Evolutionary conservation across 2,888 invertebrate genomes (phyloP), one percentile per base, ranked within the genome.

Genomic region (Epirrhoe alternata): DNA sequence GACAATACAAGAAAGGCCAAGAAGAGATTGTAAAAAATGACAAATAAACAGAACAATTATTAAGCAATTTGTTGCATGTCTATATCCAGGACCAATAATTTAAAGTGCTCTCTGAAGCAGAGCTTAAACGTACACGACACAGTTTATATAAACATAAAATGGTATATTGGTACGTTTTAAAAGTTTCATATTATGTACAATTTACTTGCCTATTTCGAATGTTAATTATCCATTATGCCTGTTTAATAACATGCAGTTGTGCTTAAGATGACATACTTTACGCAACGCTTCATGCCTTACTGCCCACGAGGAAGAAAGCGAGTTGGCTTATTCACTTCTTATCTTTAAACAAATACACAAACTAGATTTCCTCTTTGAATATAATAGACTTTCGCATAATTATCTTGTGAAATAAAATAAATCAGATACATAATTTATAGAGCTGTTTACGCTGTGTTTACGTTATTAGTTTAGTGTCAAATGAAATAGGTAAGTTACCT

Each of bases 271-370:
- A 77, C 78, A 74, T 69, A 70, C 67, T 79, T 83, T 81, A 79
- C 80, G 82, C 77, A 81, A 82, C 70, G 64, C 68, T 75, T 77
- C 75, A 81, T 80, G 83, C 79, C 77, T 82, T 77, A 79, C 68
- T 77, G 75, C 74, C 72, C 76, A 76, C 76, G 74, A 77, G 73
- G 76, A 78, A 80, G 84, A 85, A 85, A 85, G 84, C 80, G 80
- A 81, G 79, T 79, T 80, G 76, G 64, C 42, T 38, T 38, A 51
- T 60, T 49, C 42, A 45, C 24, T 38, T 64, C 30, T 52, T 16
- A 45, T 60, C 12, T 33, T 42, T 12, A 42, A 42, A 42, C 47
- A 47, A 47, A 47, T 7, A 47, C 47, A 14, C n/a, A n/a, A 14
- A 42, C 42, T 47, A 47, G 47, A 38, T 8, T 42, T 10, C 12